A percentile compares a stretch with the other conserved stretches of the same genome.
These are phyloP conservation scores for Labrus mixtus DNA, from an alignment of 2,113 vertebrate species.

Conservation along the genomic window DNA sequence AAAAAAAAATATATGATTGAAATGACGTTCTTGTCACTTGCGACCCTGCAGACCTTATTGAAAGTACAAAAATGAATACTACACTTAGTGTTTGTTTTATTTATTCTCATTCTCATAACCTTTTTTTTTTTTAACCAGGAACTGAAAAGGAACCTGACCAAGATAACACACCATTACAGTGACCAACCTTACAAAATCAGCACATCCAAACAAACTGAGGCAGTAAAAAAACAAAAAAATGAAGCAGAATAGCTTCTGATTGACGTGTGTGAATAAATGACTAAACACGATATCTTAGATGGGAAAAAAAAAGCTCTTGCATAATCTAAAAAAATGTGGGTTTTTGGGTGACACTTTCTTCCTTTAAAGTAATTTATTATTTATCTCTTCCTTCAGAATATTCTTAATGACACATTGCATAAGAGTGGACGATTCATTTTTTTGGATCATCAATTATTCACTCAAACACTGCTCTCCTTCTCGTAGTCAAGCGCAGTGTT, in stretches of 20 bases:
- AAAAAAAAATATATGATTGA: not conserved
- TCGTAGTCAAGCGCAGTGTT: no score
- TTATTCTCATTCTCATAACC: no score
- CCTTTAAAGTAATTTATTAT: conserved; percentile 32
- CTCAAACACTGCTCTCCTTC: not conserved
- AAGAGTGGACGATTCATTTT: conserved; percentile 38
- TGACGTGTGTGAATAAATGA: not conserved
- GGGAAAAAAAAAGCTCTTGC: not conserved
- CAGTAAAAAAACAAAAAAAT: no score
- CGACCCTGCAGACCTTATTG: no score
- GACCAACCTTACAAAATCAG: not conserved
- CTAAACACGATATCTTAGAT: not conserved
- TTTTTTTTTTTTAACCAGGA: no score
- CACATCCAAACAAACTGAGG: no score
- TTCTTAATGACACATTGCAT: conserved; percentile 29
- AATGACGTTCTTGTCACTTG: no score
- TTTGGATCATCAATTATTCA: conserved; percentile 50
- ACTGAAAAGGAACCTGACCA: no score
- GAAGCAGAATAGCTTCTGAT: not conserved
- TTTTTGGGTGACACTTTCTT: not conserved
- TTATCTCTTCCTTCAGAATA: conserved; percentile 26
- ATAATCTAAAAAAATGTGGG: conserved; percentile 5
- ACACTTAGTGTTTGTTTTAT: no score
- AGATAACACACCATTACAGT: no score
- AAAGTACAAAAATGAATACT: no score